Base-by-base conservation (phyloP, 2,113 vertebrate genomes). In the Regulus satrapa region DNA sequence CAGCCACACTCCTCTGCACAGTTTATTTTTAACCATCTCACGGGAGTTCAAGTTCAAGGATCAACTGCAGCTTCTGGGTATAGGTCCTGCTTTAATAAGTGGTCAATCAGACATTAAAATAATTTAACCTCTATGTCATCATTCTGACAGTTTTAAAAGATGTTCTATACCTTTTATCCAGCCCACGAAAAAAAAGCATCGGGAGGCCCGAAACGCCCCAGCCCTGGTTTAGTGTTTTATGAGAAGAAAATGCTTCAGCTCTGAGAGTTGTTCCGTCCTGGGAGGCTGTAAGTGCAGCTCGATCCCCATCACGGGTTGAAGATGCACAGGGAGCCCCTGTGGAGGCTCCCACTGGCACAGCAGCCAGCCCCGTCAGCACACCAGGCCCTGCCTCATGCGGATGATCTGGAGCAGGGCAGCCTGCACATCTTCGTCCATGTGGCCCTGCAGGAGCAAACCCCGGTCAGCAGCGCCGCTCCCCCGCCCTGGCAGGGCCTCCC, bases 381-480 rank as follows among this genome's bases (percentile, higher is more conserved):
- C 98, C 55, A 99, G 99, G 58, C 99, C 99, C 97, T 99, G 99
- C 52, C 99, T 98, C 99, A 99, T 99, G 25, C 98, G 98, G 94
- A 99, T 99, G 97, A 99, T 99, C 98, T 99, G 99, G 4, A 99
- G 98, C 29, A 99, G 96, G 52, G 99, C 99, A 5, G 99, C 99
- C 95, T 99, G 99, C 31, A 99, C 99, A 4, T 99, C 99, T 84
- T 99, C 99, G 96, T 99, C 99, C 99, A 99, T 99, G 98, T 99
- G 99, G 23, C 99, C 99, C 99, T 99, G 71, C 3, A 52, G 91
- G 79, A 71, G 72, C 38, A 95, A 84, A 86, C 17, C 73, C 1
- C 0, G 0, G 62, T 49, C 28, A 88, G 17, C 9, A 41, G 12
- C 41, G 14, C 41, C 16, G 41, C 10, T 43, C 24, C 79, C 23